Evolutionary conservation across 2,113 vertebrate species (phyloP).

Genomic region (Rafetus swinhoei): DNA sequence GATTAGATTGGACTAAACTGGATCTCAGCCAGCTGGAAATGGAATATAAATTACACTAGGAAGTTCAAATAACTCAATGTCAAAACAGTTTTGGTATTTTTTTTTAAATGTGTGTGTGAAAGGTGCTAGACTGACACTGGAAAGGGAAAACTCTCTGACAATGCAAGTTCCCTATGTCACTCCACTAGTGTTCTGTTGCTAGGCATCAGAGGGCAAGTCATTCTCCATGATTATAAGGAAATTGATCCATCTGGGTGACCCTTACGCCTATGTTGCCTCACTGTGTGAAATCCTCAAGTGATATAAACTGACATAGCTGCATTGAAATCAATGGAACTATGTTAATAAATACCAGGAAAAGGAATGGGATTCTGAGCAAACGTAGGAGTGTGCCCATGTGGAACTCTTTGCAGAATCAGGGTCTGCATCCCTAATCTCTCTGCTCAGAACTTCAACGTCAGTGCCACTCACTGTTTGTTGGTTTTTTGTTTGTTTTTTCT

Average conservation of each 20-base stretch:
- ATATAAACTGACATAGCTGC: background rate
- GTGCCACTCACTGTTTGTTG: background rate
- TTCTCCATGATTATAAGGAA: accelerated
- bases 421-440: background rate
- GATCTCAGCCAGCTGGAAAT: conserved; percentile 15
- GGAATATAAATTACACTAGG: conserved; percentile 44
- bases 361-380: accelerated
- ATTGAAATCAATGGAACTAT: background rate
- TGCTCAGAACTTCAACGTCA: background rate
- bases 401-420: background rate
- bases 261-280: too few species aligned
- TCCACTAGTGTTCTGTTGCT: background rate
- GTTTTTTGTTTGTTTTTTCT: background rate
- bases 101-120: background rate
- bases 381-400: background rate
- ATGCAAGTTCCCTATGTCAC: conserved; percentile 17
- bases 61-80: conserved; percentile 58
- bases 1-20: conserved; percentile 23
- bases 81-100: conserved; percentile 59
- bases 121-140: conserved; percentile 24
- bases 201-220: background rate
- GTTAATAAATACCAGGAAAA: accelerated
- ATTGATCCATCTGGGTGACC: background rate
- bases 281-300: accelerated
- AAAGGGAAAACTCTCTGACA: conserved; percentile 46